A percentile compares a stretch with the other conserved stretches of the same genome.
Conservation (phyloP, 2,888 invertebrate species). For the Ligdia adustata region DNA sequence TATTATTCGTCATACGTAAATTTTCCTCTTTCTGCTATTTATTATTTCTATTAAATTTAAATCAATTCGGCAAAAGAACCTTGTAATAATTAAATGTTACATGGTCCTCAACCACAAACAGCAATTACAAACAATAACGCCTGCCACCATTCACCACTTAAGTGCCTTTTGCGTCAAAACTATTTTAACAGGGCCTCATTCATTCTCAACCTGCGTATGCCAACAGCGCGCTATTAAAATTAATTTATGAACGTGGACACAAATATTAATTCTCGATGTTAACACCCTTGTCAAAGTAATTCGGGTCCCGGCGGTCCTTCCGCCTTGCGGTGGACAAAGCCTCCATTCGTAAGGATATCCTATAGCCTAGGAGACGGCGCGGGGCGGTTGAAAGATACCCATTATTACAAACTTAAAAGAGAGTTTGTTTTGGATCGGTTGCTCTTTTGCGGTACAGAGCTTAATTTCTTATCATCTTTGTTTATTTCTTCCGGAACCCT, state of each 20-base stretch:
- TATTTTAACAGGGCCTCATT: slow-evolving; percentile 15
- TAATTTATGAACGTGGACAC: slow-evolving; percentile 47
- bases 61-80: too few relatives aligned
- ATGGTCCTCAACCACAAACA: background rate
- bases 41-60: too few relatives aligned
- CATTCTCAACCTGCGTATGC: slow-evolving; percentile 10
- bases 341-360: slow-evolving; percentile 26
- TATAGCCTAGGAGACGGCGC: slow-evolving; percentile 38
- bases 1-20: too few relatives aligned
- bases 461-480: too few relatives aligned
- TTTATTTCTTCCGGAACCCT: too few relatives aligned
- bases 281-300: slow-evolving; percentile 58
- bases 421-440: too few relatives aligned
- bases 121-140: slow-evolving; percentile 9
- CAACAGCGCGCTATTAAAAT: slow-evolving; percentile 40
- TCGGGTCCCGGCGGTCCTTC: slow-evolving; percentile 47
- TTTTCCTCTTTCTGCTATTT: too few relatives aligned
- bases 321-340: slow-evolving; percentile 63
- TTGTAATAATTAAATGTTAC: too few relatives aligned
- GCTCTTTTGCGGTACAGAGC: too few relatives aligned
- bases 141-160: slow-evolving; percentile 8
- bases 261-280: slow-evolving; percentile 55
- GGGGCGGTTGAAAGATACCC: too few relatives aligned
- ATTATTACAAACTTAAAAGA: too few relatives aligned
- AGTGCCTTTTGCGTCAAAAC: slow-evolving; percentile 11